A percentile compares a stretch with the other conserved stretches of the same genome.
These are phyloP conservation scores for Meteorus sp. DNA, from an alignment of 1,140 invertebrate species.

Conservation along the genomic window DNA sequence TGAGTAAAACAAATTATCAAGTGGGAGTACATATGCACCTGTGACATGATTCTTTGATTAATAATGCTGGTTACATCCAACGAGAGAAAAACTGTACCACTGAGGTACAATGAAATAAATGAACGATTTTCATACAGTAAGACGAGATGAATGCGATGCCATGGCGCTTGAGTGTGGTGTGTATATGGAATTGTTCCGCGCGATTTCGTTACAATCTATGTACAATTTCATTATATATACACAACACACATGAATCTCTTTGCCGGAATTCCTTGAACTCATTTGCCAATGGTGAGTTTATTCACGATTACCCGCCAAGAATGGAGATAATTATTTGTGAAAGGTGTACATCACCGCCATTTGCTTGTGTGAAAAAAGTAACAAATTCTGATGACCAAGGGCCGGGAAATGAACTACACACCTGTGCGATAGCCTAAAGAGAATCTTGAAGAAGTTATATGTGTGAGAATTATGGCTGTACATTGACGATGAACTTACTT, in stretches of 20 bases:
- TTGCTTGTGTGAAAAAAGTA: background rate
- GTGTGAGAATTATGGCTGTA: conserved; percentile 5
- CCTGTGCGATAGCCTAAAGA: conserved; percentile 24
- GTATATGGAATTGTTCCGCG: conserved; percentile 8
- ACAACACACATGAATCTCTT: too few species aligned
- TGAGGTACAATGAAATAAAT: conserved; percentile 15
- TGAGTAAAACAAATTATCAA: too few species aligned
- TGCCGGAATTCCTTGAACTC: conserved; percentile 25
- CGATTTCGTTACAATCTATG: conserved; percentile 6
- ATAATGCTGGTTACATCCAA: conserved; percentile 8
- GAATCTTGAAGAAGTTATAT: background rate
- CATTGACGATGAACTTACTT: conserved; percentile 1
- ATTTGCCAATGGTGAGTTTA: conserved; percentile 13
- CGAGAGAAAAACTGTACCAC: conserved; percentile 1
- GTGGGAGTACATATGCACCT: too few species aligned
- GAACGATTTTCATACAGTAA: conserved; percentile 19
- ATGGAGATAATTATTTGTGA: conserved; percentile 12
- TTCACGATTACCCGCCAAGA: conserved; percentile 1
- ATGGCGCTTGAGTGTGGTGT: conserved; percentile 25
- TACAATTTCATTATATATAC: conserved; percentile 12
- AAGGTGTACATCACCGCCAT: background rate
- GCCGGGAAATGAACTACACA: conserved; percentile 28
- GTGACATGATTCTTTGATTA: conserved; percentile 11
- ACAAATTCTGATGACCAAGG: background rate
- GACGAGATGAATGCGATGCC: conserved; percentile 26